Evolutionary conservation across 2,888 invertebrate genomes (phyloP).

Genomic region (Heterodera filipjevi): DNA sequence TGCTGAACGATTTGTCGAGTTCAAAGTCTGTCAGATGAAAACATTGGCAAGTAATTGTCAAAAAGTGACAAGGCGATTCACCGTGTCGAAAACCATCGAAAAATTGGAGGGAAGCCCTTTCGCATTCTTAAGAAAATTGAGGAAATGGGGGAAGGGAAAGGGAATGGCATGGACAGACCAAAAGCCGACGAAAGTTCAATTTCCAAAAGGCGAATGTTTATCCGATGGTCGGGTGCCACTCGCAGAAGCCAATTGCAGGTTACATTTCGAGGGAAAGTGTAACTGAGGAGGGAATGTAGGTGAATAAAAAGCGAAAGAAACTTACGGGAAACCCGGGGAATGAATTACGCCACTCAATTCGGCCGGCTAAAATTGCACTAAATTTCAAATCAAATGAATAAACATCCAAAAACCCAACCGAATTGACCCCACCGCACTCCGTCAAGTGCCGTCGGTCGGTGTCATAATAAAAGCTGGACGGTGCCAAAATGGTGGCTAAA

Average conservation of each 20-base stretch:
- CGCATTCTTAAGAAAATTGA: constrained; percentile 64
- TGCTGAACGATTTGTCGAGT: constrained; percentile 65
- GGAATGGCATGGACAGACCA: constrained; percentile 35
- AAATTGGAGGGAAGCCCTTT: constrained; percentile 66
- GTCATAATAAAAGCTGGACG: constrained; percentile 43
- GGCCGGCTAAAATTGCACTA: constrained; percentile 20
- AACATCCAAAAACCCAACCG: constrained; percentile 11
- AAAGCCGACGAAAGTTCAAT: constrained; percentile 65
- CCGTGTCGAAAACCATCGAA: constrained; percentile 66
- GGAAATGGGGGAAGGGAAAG: background rate
- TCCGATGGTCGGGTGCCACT: constrained; percentile 66
- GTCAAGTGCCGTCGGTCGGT: constrained; percentile 35
- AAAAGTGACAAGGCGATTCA: constrained; percentile 1
- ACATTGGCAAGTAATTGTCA: background rate
- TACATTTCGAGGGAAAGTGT: constrained; percentile 65
- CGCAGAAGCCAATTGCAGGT: constrained; percentile 68
- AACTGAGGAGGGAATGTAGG: background rate
- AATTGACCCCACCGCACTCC: constrained; percentile 44
- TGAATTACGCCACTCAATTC: constrained; percentile 63
- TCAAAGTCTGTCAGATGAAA: constrained; percentile 76
- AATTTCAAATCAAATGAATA: background rate
- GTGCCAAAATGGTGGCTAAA: constrained; percentile 43
- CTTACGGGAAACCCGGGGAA: constrained; percentile 67
- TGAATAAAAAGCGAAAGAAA: background rate
- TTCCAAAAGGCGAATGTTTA: constrained; percentile 67